phyloP scores from a whole-genome alignment of 35 echinoderm and acorn worm species.

The Hemicentrotus pulcherrimus region DNA sequence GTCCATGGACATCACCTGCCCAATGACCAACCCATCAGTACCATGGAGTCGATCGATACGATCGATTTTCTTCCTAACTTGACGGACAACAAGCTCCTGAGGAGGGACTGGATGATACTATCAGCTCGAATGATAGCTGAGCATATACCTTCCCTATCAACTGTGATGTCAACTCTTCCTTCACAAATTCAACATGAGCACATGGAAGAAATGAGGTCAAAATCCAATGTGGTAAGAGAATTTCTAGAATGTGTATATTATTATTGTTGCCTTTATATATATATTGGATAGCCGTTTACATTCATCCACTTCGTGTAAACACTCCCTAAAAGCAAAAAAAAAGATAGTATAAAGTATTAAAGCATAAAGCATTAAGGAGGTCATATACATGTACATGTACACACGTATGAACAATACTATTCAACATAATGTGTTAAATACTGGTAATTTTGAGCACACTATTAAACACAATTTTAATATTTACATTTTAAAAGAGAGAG shows the following conservation, averaged over 20 bases:
- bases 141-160: neutral
- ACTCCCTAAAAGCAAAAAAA: neutral
- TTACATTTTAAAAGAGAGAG: neutral
- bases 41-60: neutral
- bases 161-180: neutral
- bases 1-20: neutral
- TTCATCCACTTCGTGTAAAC: neutral
- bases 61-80: neutral
- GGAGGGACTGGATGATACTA: neutral
- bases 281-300: neutral
- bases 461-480: neutral
- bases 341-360: neutral
- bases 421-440: no score
- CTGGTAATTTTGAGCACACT: no score
- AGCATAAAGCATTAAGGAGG: no score
- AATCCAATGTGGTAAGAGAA: slow-evolving; percentile 3
- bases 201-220: slow-evolving; percentile 25
- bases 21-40: neutral
- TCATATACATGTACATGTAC: no score
- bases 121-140: neutral
- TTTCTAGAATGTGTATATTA: no score
- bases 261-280: neutral
- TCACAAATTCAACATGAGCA: neutral
- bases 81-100: neutral
- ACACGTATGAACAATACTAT: no score